phyloP scores from a whole-genome alignment of 2,888 invertebrate genomes.

The Andricus quercusramuli region DNA sequence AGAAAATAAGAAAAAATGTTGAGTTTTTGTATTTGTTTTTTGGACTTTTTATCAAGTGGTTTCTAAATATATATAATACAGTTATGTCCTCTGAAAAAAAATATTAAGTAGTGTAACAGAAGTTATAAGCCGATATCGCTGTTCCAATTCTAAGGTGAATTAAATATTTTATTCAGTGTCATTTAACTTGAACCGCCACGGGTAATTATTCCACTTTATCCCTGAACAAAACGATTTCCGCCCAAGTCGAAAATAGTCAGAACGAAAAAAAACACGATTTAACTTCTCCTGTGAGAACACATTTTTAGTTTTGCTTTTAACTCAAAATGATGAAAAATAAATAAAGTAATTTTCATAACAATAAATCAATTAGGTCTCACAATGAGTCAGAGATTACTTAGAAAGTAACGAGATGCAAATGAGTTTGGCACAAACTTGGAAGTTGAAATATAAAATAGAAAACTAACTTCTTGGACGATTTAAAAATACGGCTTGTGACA shows the following conservation, averaged over 20 bases:
- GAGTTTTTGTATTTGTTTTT: no score
- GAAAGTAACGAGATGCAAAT: not conserved
- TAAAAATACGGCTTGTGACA: not conserved
- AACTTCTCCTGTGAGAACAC: not conserved
- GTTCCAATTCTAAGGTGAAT: not conserved
- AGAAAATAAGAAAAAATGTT: no score
- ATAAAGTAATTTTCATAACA: not conserved
- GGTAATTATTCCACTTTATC: not conserved
- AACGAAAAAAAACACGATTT: not conserved
- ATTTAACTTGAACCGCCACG: not conserved
- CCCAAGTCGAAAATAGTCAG: not conserved
- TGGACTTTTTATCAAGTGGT: no score
- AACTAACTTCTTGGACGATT: not conserved
- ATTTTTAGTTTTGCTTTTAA: not conserved
- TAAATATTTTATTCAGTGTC: not conserved
- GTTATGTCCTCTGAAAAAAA: no score
- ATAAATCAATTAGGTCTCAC: not conserved
- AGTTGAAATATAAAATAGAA: not conserved
- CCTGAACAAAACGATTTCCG: not conserved
- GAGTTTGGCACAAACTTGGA: not conserved
- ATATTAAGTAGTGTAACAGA: no score
- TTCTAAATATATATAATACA: no score
- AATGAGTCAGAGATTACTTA: not conserved
- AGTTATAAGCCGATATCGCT: no score
- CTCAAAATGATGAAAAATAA: not conserved